Evolutionary conservation across 2,797 vertebrate species (phyloP), one percentile per base, ranked within the genome.

Genomic region (Passerculus sandwichensis): DNA sequence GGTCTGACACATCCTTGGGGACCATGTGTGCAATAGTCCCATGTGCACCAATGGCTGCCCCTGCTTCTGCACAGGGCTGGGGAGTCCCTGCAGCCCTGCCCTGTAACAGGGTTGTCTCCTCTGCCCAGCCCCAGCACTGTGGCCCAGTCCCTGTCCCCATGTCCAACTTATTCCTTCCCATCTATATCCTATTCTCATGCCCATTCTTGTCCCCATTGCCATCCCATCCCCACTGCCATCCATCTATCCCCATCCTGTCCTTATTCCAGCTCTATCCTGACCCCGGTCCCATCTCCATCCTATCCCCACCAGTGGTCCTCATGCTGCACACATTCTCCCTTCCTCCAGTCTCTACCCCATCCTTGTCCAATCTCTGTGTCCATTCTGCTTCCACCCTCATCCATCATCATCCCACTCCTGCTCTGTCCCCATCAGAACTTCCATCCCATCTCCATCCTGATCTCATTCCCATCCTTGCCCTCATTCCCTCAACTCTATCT

Each of bases 1-100:
- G 10, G 27, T 6, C 47, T 1, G 1, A 16, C 38, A 18, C 0
- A 0, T 65, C 26, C 25, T 30, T 27, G 29, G 34, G 54, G 21
- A 47, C 32, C 16, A 1, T 2, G 42, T 42, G 42, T 42, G 42
- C 42, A 17, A 42, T 42, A 42, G 42, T 42, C 42, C 32, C 16
- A 1, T 2, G 16, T 0, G 1, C 0, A 6, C 17, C 48, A 42
- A 7, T 16, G 57, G 38, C 42, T 78, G 45, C 29, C 47, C 22
- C 54, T 64, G 32, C 47, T 45, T 12, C 0, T 53, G 75, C 59
- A n/a, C 23, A 30, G 29, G 0, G 2, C 44, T 50, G 29, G 10
- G 64, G 13, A 36, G 30, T 66, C 30, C 29, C 40, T 32, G 38
- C 48, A 82, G 51, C 69, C 47, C 42, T 73, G 34, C 42, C 38